Conservation (phyloP, 2,888 invertebrate species). For the Morpho achilles region DNA sequence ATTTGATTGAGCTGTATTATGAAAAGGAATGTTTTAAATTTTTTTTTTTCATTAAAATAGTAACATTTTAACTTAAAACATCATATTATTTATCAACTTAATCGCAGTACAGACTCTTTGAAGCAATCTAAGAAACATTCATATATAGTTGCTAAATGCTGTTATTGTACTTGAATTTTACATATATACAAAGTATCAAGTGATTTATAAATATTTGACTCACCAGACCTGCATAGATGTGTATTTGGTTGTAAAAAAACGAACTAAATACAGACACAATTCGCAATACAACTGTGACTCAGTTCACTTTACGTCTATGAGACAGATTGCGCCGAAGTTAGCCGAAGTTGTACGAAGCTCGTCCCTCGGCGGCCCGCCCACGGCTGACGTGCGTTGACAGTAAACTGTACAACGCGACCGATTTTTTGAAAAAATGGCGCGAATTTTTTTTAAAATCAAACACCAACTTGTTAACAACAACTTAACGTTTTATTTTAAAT, state of each 20-base stretch:
- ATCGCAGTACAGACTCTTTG: slow-evolving; percentile 29
- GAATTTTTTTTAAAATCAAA: slow-evolving; percentile 30
- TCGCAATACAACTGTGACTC: slow-evolving; percentile 51
- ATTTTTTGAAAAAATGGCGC: slow-evolving; percentile 58
- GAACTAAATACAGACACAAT: slow-evolving; percentile 25
- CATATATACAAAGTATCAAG: neutral
- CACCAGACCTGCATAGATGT: slow-evolving; percentile 36
- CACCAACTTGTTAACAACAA: no score
- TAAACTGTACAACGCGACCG: slow-evolving; percentile 59
- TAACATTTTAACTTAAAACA: slow-evolving; percentile 9
- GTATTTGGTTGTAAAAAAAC: slow-evolving; percentile 12
- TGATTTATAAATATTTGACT: slow-evolving; percentile 34
- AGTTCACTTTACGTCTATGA: slow-evolving; percentile 49
- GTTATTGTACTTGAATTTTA: no score
- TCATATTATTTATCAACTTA: neutral
- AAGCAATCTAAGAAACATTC: slow-evolving; percentile 21
- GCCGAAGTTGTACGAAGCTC: slow-evolving; percentile 51
- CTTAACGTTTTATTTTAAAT: no score
- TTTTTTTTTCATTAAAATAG: slow-evolving; percentile 12
- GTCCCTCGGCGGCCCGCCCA: slow-evolving; percentile 53
- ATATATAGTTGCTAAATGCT: neutral
- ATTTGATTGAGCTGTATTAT: neutral
- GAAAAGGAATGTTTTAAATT: slow-evolving; percentile 2
- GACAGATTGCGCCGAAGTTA: slow-evolving; percentile 50
- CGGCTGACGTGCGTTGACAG: slow-evolving; percentile 50